Percentiles rank a stretch among this genome's conserved stretches.
phyloP scores from a whole-genome alignment of 2,113 vertebrate species.

The Saguinus imperator region DNA sequence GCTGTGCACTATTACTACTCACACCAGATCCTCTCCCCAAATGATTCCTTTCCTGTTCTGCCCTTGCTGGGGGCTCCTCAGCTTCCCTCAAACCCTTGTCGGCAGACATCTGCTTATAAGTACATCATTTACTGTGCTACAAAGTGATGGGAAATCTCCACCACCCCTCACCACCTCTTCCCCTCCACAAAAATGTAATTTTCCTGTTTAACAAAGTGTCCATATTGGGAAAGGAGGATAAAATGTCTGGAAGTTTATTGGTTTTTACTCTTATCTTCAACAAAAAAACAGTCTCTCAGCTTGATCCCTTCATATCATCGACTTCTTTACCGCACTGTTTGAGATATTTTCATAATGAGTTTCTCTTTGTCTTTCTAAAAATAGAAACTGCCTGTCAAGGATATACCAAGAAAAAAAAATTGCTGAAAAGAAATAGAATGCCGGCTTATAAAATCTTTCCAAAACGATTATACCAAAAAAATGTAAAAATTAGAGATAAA shows the following conservation, averaged over 20 bases:
- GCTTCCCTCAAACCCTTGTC: not conserved
- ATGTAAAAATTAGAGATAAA: not conserved
- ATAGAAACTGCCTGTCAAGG: not conserved
- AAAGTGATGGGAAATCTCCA: not conserved
- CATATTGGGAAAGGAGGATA: not conserved
- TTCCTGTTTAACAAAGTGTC: not conserved
- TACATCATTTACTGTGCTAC: not conserved
- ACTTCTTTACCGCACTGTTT: not conserved
- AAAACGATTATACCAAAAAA: not conserved
- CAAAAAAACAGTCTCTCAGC: not conserved
- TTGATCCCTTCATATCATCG: not conserved
- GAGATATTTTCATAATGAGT: not conserved
- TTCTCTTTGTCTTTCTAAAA: not conserved
- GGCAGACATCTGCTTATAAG: conserved; percentile 19
- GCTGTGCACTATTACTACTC: not conserved
- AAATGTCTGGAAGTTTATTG: not conserved
- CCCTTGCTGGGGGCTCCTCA: not conserved
- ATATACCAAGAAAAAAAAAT: too few relatives aligned
- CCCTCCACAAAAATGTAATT: not conserved
- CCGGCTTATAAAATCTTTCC: not conserved
- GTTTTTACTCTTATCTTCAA: conserved; percentile 22
- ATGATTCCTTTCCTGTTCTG: not conserved
- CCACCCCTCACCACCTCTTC: too few relatives aligned
- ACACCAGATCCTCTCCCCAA: not conserved
- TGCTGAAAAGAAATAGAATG: not conserved